Base-by-base conservation (phyloP, 2,888 invertebrate species). In the Incurvaria masculella region DNA sequence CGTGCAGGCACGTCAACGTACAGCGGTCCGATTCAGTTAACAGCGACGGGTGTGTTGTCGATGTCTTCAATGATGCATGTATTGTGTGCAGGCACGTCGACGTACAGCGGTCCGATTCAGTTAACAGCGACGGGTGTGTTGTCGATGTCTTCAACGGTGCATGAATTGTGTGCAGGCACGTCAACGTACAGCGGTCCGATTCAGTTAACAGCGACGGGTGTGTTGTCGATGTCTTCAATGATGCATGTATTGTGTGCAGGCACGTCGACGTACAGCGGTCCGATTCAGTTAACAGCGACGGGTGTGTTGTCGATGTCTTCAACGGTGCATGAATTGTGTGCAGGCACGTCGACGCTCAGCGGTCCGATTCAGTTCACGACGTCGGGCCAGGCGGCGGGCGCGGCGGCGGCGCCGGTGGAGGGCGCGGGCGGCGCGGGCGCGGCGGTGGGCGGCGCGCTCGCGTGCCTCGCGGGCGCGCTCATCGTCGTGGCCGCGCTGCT, bases 261-360 rank as follows among this genome's bases (percentile, higher is more conserved):
- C 4, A n/a, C n/a, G n/a, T n/a, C n/a, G n/a, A n/a, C n/a, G n/a
- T n/a, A n/a, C n/a, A n/a, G n/a, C n/a, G n/a, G n/a, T n/a, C n/a
- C n/a, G n/a, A n/a, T n/a, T n/a, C n/a, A n/a, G n/a, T n/a, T n/a
- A n/a, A n/a, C n/a, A n/a, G n/a, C n/a, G n/a, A n/a, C n/a, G n/a
- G n/a, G n/a, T n/a, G n/a, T n/a, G n/a, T n/a, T n/a, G n/a, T n/a
- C n/a, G n/a, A n/a, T n/a, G n/a, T n/a, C n/a, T n/a, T n/a, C n/a
- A n/a, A n/a, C n/a, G n/a, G n/a, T n/a, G n/a, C n/a, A n/a, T n/a
- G n/a, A n/a, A n/a, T n/a, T 85, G 85, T 60, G 56, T 44, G 1
- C 60, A 84, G 87, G 87, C 44, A 89, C 90, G 27, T 91, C 91
- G 44, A 83, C 87, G 2, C 80, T 90, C 42, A 88, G 89, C 21